Conservation (phyloP, 64 coral and sea anemone genomes). For the Stylophora pistillata region DNA sequence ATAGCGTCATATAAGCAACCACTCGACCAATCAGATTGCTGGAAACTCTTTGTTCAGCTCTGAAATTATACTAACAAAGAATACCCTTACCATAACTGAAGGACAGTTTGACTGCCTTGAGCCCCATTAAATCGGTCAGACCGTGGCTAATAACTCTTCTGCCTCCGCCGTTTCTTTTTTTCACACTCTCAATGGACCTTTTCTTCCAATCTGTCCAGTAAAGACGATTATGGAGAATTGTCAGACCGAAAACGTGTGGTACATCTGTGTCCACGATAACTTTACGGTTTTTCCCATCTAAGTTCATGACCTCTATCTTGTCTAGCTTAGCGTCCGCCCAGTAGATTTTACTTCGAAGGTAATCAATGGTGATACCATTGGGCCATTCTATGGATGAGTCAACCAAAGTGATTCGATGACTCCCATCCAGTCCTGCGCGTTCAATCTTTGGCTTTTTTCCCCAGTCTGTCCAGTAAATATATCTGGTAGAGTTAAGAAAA, state of each 20-base stretch:
- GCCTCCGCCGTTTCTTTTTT: conserved; percentile 14
- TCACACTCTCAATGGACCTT: conserved; percentile 34
- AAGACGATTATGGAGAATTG: conserved; percentile 17
- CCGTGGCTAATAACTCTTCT: conserved; percentile 13
- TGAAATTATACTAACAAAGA: too few relatives aligned
- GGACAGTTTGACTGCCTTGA: conserved; percentile 52
- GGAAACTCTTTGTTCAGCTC: too few relatives aligned
- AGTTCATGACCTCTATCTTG: conserved; percentile 69
- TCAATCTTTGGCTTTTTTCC: conserved; percentile 68
- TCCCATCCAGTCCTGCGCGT: conserved; percentile 72
- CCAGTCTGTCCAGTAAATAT: conserved; percentile 91
- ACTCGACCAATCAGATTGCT: too few relatives aligned
- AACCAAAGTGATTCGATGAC: conserved; percentile 47
- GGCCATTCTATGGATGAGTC: conserved; percentile 68
- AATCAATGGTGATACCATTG: conserved; percentile 67
- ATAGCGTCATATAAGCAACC: too few relatives aligned
- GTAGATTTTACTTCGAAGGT: conserved; percentile 42
- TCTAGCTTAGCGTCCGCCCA: conserved; percentile 72
- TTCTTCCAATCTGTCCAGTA: conserved; percentile 65
- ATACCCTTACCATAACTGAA: conserved; percentile 17
- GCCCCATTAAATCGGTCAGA: conserved; percentile 41
- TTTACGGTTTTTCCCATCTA: conserved; percentile 42
- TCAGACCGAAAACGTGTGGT: conserved; percentile 62
- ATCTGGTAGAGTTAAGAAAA: conserved; percentile 39
- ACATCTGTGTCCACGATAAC: conserved; percentile 4